Evolutionary conservation across 2,888 invertebrate genomes (phyloP), one percentile per base, ranked within the genome.

Genomic region (Leptodirus hochenwartii): DNA sequence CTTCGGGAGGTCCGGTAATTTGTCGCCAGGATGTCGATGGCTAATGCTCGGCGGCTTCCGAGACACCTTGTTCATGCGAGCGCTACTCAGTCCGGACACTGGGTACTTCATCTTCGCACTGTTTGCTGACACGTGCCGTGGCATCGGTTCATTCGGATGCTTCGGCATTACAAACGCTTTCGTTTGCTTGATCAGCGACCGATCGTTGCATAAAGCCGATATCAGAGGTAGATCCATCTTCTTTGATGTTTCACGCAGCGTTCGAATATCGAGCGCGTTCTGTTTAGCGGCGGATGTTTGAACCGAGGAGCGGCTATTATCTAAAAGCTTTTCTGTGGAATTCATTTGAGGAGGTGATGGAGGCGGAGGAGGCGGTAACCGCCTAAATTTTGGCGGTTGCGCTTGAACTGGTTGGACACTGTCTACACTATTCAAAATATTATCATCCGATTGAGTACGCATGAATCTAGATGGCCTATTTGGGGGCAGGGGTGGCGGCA

Each of bases 131-230:
- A 31, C 29, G 43, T 58, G 44, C 31, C 49, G 51, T 10, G 44
- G 40, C 9, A 42, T 41, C 9, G 24, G 22, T 11, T 6, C 13
- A n/a, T 47, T 51, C 16, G 66, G 62, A 45, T 68, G 68, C 52
- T 77, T 78, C 30, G 79, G 76, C 62, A 75, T 67, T 39, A 77
- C 80, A 50, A 80, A 79, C 13, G 82, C 81, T 54, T 82, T 82
- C 29, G 84, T 85, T 57, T 85, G 85, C 56, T 82, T 84, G 34
- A 85, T 61, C 46, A 91, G 64, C 34, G 85, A 81, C 34, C 81
- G 71, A 56, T 91, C 91, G 52, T 90, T 91, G 61, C 88, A 91
- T 42, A 91, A 64, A 9, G 90, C 91, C 34, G 87, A 81, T 49
- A 91, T 88, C 36, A 93, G 62, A 12, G 91, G 91, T 53, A 91